phyloP scores from a whole-genome alignment of 1,140 invertebrate species.

The Trialeurodes vaporariorum region DNA sequence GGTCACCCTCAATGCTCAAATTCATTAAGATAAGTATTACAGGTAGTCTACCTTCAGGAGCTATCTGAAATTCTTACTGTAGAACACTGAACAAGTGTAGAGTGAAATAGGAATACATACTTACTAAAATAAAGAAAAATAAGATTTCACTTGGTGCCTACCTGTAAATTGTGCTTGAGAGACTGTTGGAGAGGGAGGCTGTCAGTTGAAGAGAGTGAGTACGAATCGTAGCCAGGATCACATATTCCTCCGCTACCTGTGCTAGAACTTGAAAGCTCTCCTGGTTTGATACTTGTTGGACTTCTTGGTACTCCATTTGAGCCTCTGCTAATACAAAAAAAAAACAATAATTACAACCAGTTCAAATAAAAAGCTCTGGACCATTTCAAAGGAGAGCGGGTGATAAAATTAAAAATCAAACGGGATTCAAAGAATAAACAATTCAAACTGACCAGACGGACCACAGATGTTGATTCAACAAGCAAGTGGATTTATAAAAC shows the following conservation, averaged over 20 bases:
- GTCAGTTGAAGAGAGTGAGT: constrained; percentile 81
- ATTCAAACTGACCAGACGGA: no score
- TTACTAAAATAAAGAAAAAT: no score
- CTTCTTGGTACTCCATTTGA: constrained; percentile 50
- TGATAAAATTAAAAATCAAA: no score
- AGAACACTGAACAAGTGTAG: constrained; percentile 2
- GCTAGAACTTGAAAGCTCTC: constrained; percentile 44
- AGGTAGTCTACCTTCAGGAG: no score
- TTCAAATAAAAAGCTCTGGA: no score
- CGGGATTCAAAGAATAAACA: no score
- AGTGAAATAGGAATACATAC: background rate
- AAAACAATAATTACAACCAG: no score
- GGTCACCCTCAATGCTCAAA: no score
- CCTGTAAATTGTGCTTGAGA: constrained; percentile 57
- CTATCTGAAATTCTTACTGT: background rate
- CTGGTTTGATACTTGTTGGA: constrained; percentile 50
- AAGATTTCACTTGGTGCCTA: no score
- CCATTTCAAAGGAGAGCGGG: no score
- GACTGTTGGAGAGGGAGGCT: constrained; percentile 56
- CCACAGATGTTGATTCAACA: no score
- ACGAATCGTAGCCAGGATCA: constrained; percentile 83
- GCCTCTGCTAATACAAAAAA: constrained; percentile 15
- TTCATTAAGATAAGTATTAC: no score
- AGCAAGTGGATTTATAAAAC: background rate
- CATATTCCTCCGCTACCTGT: constrained; percentile 52